Evolutionary conservation across 2,113 vertebrate species (phyloP), one percentile per base, ranked within the genome.

Genomic region (Acrocephalus kingi): DNA sequence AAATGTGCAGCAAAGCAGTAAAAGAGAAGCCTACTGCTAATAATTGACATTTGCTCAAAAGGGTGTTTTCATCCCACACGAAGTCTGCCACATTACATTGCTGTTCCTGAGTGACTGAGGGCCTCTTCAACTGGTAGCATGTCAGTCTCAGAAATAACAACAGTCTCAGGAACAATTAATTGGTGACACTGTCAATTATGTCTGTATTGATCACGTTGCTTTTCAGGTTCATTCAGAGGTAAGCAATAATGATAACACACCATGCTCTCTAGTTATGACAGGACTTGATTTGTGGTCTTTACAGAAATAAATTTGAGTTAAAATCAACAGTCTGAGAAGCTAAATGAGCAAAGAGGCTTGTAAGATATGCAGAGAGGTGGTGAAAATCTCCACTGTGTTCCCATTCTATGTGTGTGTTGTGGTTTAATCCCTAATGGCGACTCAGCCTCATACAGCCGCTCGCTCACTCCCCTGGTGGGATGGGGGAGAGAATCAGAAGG

Each of bases 171-270:
- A 74, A 35, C 64, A 78, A 46, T 84, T 67, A 90, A 62, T 37
- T 66, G 45, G 30, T 91, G 80, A 83, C 71, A 82, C 66, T 74
- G 89, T 66, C 82, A 92, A 95, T 95, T 92, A 90, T 45, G 51
- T 45, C 78, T 62, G 69, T 80, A 89, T 89, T 86, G 73, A 96
- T 89, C 43, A 75, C 84, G 73, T 85, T 61, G 51, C 15, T 77
- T 81, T 78, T 66, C 90, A 90, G 69, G 79, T 94, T 96, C 71
- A 41, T 76, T 64, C 69, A 46, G 43, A 80, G 33, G 59, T 55
- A 89, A 95, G 76, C 48, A 86, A 69, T 69, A 77, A 91, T 52
- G 89, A 30, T 78, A 89, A 22, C 11, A 2, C 46, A 74, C 5
- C 39, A 35, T 33, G 51, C 9, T 91, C 55, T 88, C 66, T 66